Percentiles rank a stretch among this genome's conserved stretches.
These are phyloP conservation scores for Aporrectodea caliginosa DNA, from an alignment of 1,140 invertebrate genomes.

Conservation along the genomic window DNA sequence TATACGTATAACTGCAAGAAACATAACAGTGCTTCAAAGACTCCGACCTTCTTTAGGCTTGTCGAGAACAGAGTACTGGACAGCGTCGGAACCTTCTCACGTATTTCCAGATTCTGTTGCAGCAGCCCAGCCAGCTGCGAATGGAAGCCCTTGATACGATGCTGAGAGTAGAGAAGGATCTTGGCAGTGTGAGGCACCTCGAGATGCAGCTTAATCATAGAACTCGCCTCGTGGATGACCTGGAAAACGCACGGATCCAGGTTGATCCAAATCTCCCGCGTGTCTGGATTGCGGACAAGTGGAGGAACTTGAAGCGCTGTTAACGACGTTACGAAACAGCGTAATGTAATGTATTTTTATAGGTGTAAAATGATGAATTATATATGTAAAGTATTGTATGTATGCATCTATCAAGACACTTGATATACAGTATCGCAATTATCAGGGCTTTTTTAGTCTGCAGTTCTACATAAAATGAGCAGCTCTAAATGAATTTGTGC, in stretches of 20 bases:
- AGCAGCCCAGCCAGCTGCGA: not conserved
- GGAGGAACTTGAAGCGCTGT: constrained; percentile 50
- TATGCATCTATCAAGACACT: too few species aligned
- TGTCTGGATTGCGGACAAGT: constrained; percentile 52
- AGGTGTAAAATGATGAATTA: too few species aligned
- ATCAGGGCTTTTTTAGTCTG: too few species aligned
- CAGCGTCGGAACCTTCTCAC: constrained; percentile 3
- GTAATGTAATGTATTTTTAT: too few species aligned
- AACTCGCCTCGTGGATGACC: constrained; percentile 78
- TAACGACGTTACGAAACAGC: too few species aligned
- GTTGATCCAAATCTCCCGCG: constrained; percentile 55
- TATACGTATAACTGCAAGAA: too few species aligned
- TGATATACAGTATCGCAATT: too few species aligned
- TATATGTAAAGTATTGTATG: too few species aligned
- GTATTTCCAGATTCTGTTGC: not conserved
- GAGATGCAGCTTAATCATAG: constrained; percentile 75
- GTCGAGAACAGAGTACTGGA: constrained; percentile 7
- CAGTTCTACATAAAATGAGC: too few species aligned
- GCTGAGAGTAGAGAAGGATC: constrained; percentile 14
- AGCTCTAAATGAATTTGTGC: too few species aligned
- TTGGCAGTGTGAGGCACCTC: constrained; percentile 64
- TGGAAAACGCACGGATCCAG: constrained; percentile 54
- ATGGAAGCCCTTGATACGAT: not conserved
- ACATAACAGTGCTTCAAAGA: too few species aligned
- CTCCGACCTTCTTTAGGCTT: constrained; percentile 12